phyloP scores from a whole-genome alignment of 2,888 invertebrate species.

The Priocnemis perturbator region DNA sequence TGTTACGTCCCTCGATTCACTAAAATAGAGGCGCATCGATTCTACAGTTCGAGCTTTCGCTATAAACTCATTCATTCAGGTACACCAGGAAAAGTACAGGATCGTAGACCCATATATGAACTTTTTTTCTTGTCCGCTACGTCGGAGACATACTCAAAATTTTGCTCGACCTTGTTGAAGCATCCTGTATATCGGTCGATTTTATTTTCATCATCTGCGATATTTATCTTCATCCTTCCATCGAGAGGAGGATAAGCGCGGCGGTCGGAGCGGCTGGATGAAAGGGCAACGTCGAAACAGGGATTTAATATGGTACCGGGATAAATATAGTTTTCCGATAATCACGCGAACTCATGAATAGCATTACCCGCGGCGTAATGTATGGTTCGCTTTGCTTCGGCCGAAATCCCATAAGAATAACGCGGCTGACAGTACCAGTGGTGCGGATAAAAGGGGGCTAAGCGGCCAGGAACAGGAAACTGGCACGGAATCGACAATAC shows the following conservation, averaged over 20 bases:
- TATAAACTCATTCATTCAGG: too few species aligned
- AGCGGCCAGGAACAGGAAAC: slow-evolving; percentile 29
- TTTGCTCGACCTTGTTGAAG: too few species aligned
- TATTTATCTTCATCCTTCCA: slow-evolving; percentile 57
- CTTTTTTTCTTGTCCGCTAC: too few species aligned
- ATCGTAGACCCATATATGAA: too few species aligned
- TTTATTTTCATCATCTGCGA: slow-evolving; percentile 63
- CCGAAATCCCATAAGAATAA: slow-evolving; percentile 50
- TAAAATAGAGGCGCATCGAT: too few species aligned
- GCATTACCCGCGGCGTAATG: slow-evolving; percentile 34
- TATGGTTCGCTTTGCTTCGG: slow-evolving; percentile 15
- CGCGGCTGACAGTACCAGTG: slow-evolving; percentile 24
- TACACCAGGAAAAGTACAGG: too few species aligned
- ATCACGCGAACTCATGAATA: slow-evolving; percentile 58
- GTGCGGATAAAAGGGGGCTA: slow-evolving; percentile 27
- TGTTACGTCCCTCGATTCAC: too few species aligned
- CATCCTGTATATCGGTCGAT: slow-evolving; percentile 28
- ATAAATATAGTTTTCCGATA: slow-evolving; percentile 61
- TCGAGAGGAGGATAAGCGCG: slow-evolving; percentile 34
- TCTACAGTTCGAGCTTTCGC: too few species aligned
- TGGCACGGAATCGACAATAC: slow-evolving; percentile 35
- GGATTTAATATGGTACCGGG: slow-evolving; percentile 50
- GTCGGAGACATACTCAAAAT: too few species aligned
- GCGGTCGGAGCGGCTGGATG: slow-evolving; percentile 22
- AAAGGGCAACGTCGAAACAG: slow-evolving; percentile 49